These are phyloP conservation scores for Colostygia pectinataria DNA, from an alignment of 2,888 invertebrate genomes.

Conservation along the genomic window DNA sequence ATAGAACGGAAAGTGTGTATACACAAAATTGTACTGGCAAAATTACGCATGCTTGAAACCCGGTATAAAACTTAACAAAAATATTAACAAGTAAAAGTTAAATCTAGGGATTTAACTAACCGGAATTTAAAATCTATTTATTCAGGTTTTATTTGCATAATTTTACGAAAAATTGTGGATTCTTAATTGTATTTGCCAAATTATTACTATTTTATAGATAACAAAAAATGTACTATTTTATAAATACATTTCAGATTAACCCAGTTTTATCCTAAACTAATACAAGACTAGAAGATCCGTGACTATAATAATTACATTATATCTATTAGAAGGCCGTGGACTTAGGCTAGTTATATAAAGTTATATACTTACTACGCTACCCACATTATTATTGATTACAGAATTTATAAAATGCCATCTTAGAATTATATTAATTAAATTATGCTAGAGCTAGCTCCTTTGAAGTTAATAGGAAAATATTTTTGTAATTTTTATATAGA, in stretches of 20 bases:
- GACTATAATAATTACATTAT: conserved; percentile 45
- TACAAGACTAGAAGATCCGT: conserved; percentile 54
- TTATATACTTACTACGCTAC: conserved; percentile 4
- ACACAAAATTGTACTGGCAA: too few relatives aligned
- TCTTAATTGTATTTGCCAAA: too few relatives aligned
- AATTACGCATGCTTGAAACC: too few relatives aligned
- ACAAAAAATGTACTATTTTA: not conserved
- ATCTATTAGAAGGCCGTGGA: conserved; percentile 69
- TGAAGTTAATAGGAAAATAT: conserved; percentile 8
- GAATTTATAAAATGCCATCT: conserved; percentile 9
- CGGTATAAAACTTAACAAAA: too few relatives aligned
- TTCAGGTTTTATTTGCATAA: too few relatives aligned
- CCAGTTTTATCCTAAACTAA: conserved; percentile 16
- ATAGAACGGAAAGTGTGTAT: too few relatives aligned
- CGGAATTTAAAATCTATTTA: too few relatives aligned
- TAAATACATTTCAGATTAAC: conserved; percentile 19
- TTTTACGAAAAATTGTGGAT: too few relatives aligned
- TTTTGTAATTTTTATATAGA: not conserved
- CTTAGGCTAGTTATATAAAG: conserved; percentile 52
- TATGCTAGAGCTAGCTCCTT: not conserved
- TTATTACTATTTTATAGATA: too few relatives aligned
- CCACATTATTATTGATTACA: not conserved
- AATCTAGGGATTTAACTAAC: too few relatives aligned
- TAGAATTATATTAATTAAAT: conserved; percentile 10
- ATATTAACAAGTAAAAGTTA: too few relatives aligned